phyloP scores from a whole-genome alignment of 2,888 invertebrate species.

The Heliconius sara region DNA sequence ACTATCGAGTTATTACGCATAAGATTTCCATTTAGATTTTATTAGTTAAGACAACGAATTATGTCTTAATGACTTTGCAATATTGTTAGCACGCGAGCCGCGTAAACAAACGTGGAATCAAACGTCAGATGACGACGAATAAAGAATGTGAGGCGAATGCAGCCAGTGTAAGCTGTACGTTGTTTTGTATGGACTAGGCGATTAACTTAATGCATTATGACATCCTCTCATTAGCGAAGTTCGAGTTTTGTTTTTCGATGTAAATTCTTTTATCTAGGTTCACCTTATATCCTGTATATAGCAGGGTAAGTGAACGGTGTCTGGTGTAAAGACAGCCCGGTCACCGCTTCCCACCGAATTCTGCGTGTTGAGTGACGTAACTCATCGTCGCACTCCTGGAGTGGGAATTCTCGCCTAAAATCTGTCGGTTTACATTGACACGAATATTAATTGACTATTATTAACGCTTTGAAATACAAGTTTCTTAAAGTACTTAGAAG shows the following conservation, averaged over 20 bases:
- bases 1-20: conserved; percentile 46
- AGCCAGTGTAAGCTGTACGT: conserved; percentile 13
- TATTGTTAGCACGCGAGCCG: conserved; percentile 48
- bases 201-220: conserved; percentile 18
- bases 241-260: neutral
- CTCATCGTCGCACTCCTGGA: too few species aligned
- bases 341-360: too few species aligned
- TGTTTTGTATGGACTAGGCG: conserved; percentile 20
- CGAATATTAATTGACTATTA: neutral
- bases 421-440: too few species aligned
- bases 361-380: too few species aligned
- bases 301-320: too few species aligned
- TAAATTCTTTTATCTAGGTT: too few species aligned
- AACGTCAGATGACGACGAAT: conserved; percentile 45
- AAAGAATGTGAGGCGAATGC: conserved; percentile 38
- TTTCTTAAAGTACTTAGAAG: neutral
- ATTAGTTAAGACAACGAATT: conserved; percentile 48
- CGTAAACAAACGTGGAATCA: conserved; percentile 41
- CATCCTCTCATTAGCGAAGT: neutral
- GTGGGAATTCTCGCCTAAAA: too few species aligned
- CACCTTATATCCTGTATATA: too few species aligned
- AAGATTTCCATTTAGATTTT: conserved; percentile 47
- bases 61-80: conserved; percentile 48
- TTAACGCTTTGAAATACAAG: neutral
- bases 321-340: too few species aligned